phyloP scores from a whole-genome alignment of 2,113 vertebrate genomes.

The Anas platyrhynchos region DNA sequence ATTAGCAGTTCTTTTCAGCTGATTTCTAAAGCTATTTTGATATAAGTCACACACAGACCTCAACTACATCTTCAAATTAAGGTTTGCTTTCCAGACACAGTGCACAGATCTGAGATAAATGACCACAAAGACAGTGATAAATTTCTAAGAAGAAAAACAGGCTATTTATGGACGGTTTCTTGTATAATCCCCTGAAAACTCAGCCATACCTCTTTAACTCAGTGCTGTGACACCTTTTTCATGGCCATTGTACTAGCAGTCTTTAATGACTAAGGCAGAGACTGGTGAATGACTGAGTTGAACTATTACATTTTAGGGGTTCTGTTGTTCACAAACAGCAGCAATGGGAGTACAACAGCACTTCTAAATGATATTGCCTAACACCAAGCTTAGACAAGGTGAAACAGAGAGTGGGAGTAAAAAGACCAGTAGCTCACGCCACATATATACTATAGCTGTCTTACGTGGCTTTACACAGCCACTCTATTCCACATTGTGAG shows the following conservation, averaged over 20 bases:
- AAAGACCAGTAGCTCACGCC: not conserved
- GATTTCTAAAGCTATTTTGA: not conserved
- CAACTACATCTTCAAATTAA: not conserved
- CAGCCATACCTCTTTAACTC: not conserved
- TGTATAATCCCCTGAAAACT: not conserved
- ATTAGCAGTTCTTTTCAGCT: not conserved
- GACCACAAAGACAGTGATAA: not conserved
- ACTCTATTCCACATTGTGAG: accelerated
- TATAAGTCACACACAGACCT: not conserved
- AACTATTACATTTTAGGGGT: not conserved
- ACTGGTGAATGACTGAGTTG: not conserved
- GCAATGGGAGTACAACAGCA: not conserved
- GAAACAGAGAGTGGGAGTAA: not conserved
- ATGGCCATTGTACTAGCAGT: not conserved
- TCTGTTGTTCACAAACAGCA: not conserved
- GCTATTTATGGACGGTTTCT: not conserved
- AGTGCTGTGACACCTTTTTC: not conserved
- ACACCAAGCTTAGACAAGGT: not conserved
- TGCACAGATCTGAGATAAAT: slow-evolving; percentile 20
- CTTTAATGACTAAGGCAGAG: not conserved
- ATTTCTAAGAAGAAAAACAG: slow-evolving; percentile 21
- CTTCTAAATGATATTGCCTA: not conserved
- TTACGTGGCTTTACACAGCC: not conserved
- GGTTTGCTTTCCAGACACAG: not conserved
- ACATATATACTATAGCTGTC: not conserved